A percentile compares a stretch with the other conserved stretches of the same genome.
Evolutionary conservation across 2,797 vertebrate species (phyloP).

Genomic region (Cryptoblepharus egeriae): DNA sequence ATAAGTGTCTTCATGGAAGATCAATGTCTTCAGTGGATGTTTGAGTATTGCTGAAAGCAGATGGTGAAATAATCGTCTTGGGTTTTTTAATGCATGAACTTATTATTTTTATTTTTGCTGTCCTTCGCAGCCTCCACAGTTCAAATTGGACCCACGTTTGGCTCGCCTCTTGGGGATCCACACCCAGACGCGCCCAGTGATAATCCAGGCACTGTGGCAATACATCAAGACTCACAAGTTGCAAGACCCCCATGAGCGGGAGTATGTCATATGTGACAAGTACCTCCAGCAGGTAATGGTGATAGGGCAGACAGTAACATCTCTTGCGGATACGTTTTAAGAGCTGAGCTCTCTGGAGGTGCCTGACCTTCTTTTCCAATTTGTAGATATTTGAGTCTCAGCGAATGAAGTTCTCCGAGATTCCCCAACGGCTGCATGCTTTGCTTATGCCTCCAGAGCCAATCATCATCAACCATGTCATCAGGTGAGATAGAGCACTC

Average conservation of each 20-base stretch:
- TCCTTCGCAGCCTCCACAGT: conserved; percentile 90
- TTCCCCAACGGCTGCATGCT: conserved; percentile 96
- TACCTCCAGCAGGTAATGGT: conserved; percentile 93
- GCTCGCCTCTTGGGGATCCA: conserved; percentile 97
- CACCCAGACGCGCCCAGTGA: conserved; percentile 97
- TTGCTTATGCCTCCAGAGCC: conserved; percentile 98
- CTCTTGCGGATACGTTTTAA: background rate
- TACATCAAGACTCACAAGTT: conserved; percentile 99
- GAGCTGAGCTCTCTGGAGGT: background rate
- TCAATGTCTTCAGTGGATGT: background rate
- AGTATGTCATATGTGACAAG: conserved; percentile 98
- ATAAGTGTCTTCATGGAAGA: too few species aligned
- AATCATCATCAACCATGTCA: conserved; percentile 98
- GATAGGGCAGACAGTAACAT: rapidly evolving
- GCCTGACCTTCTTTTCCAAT: background rate
- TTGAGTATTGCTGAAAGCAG: background rate
- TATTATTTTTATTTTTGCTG: background rate
- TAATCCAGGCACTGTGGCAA: conserved; percentile 98
- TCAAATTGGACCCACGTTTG: conserved; percentile 96
- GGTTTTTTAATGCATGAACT: background rate
- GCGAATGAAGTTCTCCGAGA: conserved; percentile 99
- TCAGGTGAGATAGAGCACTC: conserved; percentile 82
- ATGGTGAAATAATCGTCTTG: background rate
- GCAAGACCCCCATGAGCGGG: conserved; percentile 96
- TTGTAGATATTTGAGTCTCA: conserved; percentile 95